Base-by-base conservation (phyloP, 2,888 invertebrate genomes). In the Sceliomorpha sp. region DNA sequence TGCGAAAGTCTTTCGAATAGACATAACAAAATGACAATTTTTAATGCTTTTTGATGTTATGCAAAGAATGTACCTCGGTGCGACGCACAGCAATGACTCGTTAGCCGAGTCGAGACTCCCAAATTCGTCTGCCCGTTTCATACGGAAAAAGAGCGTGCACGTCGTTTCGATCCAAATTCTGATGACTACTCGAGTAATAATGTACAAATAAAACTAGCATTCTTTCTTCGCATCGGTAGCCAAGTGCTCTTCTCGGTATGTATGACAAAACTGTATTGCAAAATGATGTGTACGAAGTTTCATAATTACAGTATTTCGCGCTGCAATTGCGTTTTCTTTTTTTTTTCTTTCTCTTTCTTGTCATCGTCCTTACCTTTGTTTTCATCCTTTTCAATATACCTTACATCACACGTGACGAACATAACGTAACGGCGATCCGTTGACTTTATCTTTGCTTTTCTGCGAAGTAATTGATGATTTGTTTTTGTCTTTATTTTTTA, bases 101-200 rank as follows among this genome's bases (percentile, higher is more conserved):
- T 20, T 9, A 29, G 44, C 29, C 44, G 40, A 47, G 20, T 17
- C 44, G 37, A n/a, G n/a, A 48, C 62, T 50, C 62, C 44, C 60
- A 76, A 69, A 51, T 36, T 26, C 66, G 12, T 27, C 51, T 45
- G 67, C 75, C 75, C 77, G 77, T 75, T 80, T 80, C 75, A 80
- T 77, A 75, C 78, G 78, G 80, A 58, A 60, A 48, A 51, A 44
- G 32, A 51, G 32, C 44, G 29, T 14, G 40, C 40, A 24, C 24
- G 20, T 24, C 20, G 31, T 31, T 47, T 53, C 26, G 15, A 31
- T 9, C 15, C 29, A 13, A 64, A 56, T 47, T 15, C 32, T 37
- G 64, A 70, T 67, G 62, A 70, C 67, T 70, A 72, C 42, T 73
- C 48, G 51, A 69, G 45, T 67, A 70, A 56, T 70, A 70, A 72